Evolutionary conservation across 2,797 vertebrate species (phyloP).

Genomic region (Percopsis omiscomaycus): DNA sequence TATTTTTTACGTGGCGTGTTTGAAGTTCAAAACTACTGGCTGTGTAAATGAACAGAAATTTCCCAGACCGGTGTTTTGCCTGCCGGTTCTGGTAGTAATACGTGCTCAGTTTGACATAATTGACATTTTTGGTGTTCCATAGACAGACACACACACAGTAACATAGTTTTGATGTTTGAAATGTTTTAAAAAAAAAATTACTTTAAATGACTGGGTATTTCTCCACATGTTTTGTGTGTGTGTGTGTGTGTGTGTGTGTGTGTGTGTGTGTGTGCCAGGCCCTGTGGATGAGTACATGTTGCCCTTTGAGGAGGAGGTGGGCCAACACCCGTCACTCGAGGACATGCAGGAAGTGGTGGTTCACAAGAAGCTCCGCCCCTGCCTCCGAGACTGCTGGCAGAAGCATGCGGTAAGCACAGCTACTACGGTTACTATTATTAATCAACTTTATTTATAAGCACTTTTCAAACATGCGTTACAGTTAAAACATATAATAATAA

Average conservation of each 20-base stretch:
- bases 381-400: slow-evolving; percentile 95
- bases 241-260: background rate
- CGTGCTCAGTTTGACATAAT: no score
- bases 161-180: background rate
- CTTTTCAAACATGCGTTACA: no score
- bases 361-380: slow-evolving; percentile 95
- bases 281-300: slow-evolving; percentile 97
- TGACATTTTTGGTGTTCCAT: background rate
- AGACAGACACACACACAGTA: slow-evolving; percentile 4
- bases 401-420: slow-evolving; percentile 88
- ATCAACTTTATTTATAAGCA: no score
- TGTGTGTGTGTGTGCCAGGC: slow-evolving; percentile 68
- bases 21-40: no score
- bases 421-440: no score
- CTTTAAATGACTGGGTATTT: background rate
- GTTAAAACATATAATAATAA: no score
- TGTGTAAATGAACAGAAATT: no score
- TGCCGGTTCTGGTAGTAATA: no score
- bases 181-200: background rate
- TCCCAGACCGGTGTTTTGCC: no score
- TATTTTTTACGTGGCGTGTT: no score
- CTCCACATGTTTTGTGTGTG: slow-evolving; percentile 1
- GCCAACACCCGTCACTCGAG: slow-evolving; percentile 96
- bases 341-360: slow-evolving; percentile 99
- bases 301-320: slow-evolving; percentile 96